Evolutionary conservation across 2,797 vertebrate genomes (phyloP).

Genomic region (Chaunax sp.): DNA sequence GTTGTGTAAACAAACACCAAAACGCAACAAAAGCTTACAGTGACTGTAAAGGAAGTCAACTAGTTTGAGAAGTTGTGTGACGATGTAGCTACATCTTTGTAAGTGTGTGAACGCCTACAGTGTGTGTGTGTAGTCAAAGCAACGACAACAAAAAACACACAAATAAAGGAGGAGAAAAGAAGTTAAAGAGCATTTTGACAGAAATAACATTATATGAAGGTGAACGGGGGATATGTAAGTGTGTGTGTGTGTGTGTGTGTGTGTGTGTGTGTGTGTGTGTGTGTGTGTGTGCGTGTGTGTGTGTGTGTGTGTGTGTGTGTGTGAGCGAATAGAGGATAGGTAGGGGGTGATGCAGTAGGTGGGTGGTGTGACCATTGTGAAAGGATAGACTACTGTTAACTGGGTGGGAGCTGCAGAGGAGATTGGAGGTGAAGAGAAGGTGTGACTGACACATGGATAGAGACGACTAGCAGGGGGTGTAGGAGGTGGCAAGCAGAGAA

Average conservation of each 20-base stretch:
- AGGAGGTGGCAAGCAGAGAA: conserved; percentile 61
- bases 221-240: conserved; percentile 26
- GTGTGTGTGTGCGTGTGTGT: conserved; percentile 17
- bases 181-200: conserved; percentile 16
- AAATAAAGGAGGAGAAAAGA: neutral
- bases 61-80: no score
- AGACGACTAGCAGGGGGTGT: conserved; percentile 70
- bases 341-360: conserved; percentile 49
- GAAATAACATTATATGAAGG: conserved; percentile 29
- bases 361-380: conserved; percentile 56
- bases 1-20: no score
- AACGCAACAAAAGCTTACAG: no score
- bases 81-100: neutral
- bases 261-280: conserved; percentile 11
- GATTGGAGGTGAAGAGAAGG: conserved; percentile 62
- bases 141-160: neutral
- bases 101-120: conserved; percentile 3
- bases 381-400: conserved; percentile 70
- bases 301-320: conserved; percentile 8
- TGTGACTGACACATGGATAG: conserved; percentile 79
- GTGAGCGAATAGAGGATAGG: conserved; percentile 33
- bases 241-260: conserved; percentile 9
- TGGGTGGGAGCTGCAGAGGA: conserved; percentile 54
- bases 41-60: no score
- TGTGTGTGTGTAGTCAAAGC: neutral